Conservation (phyloP, 2,888 invertebrate genomes). For the Oscheius sp. region DNA sequence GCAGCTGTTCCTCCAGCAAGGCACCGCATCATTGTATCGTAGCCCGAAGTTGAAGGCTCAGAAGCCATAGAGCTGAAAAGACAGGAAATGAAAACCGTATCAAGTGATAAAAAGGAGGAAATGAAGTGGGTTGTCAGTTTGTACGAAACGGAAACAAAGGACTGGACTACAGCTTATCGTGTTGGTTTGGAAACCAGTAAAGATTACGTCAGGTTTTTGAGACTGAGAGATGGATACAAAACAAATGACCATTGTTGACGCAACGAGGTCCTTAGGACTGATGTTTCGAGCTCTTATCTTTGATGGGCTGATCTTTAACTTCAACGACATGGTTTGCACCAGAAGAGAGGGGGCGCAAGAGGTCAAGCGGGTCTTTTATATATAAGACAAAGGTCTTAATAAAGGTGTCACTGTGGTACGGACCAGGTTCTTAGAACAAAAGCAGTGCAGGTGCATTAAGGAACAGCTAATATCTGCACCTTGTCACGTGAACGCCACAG, state of each 20-base stretch:
- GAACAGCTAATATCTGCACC: too few species aligned
- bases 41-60: constrained; percentile 34
- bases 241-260: constrained; percentile 3
- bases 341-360: background rate
- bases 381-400: too few species aligned
- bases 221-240: background rate
- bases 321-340: background rate
- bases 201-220: background rate
- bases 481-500: too few species aligned
- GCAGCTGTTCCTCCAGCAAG: constrained; percentile 86
- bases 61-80: constrained; percentile 23
- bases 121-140: background rate
- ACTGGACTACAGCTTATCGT: background rate
- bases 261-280: background rate
- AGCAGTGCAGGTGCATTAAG: too few species aligned
- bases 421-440: too few species aligned
- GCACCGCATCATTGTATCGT: constrained; percentile 42
- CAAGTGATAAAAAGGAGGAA: background rate
- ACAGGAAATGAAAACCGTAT: background rate
- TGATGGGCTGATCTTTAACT: background rate
- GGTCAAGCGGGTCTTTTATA: too few species aligned
- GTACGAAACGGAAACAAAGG: constrained; percentile 1
- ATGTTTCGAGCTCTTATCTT: constrained; percentile 1
- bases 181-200: background rate
- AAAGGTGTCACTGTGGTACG: too few species aligned